Conservation (phyloP, 2,113 vertebrate species). For the Cygnus atratus region DNA sequence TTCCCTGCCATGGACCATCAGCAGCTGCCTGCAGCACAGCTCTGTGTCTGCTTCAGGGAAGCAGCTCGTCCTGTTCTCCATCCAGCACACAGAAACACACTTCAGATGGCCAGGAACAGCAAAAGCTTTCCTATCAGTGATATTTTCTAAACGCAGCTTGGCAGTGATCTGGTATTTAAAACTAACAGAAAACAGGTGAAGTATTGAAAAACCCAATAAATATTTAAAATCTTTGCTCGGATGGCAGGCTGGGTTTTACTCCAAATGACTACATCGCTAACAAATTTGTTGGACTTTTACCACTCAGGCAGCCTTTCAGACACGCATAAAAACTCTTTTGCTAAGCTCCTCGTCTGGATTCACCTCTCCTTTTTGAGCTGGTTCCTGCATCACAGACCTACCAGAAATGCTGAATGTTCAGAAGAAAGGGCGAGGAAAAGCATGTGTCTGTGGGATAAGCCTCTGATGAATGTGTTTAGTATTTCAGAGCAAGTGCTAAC, state of each 20-base stretch:
- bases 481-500: neutral
- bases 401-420: neutral
- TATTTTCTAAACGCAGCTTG: neutral
- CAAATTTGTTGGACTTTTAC: neutral
- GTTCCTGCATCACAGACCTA: neutral
- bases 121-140: neutral
- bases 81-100: neutral
- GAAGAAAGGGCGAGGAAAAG: neutral
- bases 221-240: neutral
- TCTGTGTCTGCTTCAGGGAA: neutral
- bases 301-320: neutral
- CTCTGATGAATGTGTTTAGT: fast-evolving
- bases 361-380: neutral
- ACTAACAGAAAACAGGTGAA: neutral
- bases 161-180: neutral
- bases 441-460: fast-evolving
- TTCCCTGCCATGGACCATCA: neutral
- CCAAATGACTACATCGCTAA: neutral
- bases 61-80: neutral
- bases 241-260: neutral
- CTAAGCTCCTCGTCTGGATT: neutral
- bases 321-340: neutral
- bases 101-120: neutral
- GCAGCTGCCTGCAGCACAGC: neutral
- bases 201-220: neutral